These are phyloP conservation scores for Dermatemys mawii DNA, from an alignment of 2,113 vertebrate genomes.

Conservation along the genomic window DNA sequence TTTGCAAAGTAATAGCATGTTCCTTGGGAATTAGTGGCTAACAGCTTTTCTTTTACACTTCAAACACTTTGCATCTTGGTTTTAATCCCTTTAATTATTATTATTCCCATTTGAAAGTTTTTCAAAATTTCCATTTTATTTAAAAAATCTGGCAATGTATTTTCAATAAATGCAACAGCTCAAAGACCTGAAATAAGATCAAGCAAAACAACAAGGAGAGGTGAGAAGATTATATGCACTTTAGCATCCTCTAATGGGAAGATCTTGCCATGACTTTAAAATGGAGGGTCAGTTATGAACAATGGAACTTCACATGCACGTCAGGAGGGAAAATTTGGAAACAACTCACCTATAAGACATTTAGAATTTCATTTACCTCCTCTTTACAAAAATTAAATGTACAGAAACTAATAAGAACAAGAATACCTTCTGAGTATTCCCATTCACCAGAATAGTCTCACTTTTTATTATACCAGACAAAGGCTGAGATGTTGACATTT, in stretches of 20 bases:
- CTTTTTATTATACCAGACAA: background rate
- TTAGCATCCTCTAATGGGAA: background rate
- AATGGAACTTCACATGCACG: background rate
- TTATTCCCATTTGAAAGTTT: background rate
- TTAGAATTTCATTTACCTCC: background rate
- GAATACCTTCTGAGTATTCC: background rate
- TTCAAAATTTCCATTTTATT: background rate
- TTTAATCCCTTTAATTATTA: background rate
- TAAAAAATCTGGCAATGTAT: background rate
- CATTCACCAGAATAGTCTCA: background rate
- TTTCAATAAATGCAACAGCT: background rate
- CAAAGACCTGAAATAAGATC: background rate
- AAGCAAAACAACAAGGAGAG: accelerated
- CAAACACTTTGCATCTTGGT: background rate
- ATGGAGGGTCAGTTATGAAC: accelerated
- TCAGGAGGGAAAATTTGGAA: background rate
- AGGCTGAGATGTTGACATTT: background rate
- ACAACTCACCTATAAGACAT: background rate
- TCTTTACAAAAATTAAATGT: background rate
- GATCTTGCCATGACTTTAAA: background rate
- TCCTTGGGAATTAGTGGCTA: background rate
- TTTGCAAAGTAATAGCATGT: background rate
- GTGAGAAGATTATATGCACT: accelerated
- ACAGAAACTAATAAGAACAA: background rate
- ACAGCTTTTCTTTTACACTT: background rate